These are phyloP conservation scores for Nebria ingens DNA, from an alignment of 1,140 invertebrate species.

Conservation along the genomic window DNA sequence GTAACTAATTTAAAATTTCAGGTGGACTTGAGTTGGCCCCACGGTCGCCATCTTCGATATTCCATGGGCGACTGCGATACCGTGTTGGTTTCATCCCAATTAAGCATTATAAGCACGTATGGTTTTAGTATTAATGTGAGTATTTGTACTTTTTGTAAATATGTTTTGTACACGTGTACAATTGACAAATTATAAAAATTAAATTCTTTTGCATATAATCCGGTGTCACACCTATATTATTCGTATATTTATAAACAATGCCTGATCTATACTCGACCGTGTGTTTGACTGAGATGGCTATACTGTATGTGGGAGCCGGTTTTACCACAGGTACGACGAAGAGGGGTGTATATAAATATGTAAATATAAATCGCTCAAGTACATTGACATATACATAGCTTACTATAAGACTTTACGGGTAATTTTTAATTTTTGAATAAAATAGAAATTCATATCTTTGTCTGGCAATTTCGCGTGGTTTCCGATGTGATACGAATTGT, in stretches of 20 bases:
- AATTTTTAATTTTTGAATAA: conserved; percentile 1
- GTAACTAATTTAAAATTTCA: no score
- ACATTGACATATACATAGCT: conserved; percentile 8
- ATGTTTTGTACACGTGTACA: background rate
- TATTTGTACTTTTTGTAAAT: background rate
- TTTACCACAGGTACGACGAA: background rate
- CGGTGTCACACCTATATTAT: conserved; percentile 5
- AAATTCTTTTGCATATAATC: conserved; percentile 9
- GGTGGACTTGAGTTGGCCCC: no score
- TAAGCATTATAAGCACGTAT: background rate
- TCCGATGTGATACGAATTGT: background rate
- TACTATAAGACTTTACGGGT: background rate
- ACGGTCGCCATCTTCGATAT: background rate
- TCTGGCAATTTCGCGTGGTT: background rate
- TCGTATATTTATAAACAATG: conserved; percentile 9
- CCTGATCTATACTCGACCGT: background rate
- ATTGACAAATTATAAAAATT: conserved; percentile 6
- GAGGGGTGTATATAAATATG: conserved; percentile 1
- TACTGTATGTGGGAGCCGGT: background rate
- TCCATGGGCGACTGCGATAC: background rate
- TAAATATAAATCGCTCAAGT: conserved; percentile 6
- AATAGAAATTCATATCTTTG: background rate
- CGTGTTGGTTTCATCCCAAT: background rate
- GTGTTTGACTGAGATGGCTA: background rate
- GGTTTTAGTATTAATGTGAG: no score